Evolutionary conservation across 2,888 invertebrate species (phyloP).

Genomic region (Leptinotarsa peninsularis): DNA sequence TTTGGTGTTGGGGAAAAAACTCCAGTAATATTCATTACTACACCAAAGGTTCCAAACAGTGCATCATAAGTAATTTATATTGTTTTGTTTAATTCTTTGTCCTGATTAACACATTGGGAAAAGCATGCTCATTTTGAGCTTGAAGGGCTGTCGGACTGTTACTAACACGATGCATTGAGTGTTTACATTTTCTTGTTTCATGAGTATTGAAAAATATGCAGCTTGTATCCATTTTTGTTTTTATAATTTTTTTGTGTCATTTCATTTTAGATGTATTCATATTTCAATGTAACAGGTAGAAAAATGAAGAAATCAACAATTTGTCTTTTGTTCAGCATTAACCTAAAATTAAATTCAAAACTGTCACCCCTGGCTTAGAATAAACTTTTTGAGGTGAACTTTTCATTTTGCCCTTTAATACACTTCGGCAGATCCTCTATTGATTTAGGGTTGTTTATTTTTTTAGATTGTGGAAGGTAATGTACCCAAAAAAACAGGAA

Average conservation of each 20-base stretch:
- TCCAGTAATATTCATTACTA: too few relatives aligned
- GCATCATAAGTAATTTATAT: neutral
- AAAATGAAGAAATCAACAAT: neutral
- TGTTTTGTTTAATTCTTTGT: conserved; percentile 16
- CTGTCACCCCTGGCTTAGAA: too few relatives aligned
- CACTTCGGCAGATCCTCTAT: too few relatives aligned
- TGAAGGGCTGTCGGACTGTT: conserved; percentile 50
- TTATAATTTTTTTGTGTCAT: conserved; percentile 43
- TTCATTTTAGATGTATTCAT: conserved; percentile 28
- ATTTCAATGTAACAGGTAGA: neutral
- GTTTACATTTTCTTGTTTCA: conserved; percentile 33
- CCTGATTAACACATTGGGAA: conserved; percentile 32
- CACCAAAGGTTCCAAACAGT: too few relatives aligned
- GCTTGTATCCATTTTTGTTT: conserved; percentile 46
- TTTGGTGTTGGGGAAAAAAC: too few relatives aligned
- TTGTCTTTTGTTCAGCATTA: neutral
- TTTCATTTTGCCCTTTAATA: too few relatives aligned
- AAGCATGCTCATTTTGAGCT: conserved; percentile 50
- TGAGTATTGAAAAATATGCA: conserved; percentile 10
- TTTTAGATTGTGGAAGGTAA: too few relatives aligned
- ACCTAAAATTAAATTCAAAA: too few relatives aligned
- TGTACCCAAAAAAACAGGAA: too few relatives aligned
- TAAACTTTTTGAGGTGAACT: too few relatives aligned
- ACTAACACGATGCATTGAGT: conserved; percentile 54
- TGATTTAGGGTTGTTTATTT: too few relatives aligned